Evolutionary conservation across 1,140 invertebrate species (phyloP).

Genomic region (Aphis gossypii): DNA sequence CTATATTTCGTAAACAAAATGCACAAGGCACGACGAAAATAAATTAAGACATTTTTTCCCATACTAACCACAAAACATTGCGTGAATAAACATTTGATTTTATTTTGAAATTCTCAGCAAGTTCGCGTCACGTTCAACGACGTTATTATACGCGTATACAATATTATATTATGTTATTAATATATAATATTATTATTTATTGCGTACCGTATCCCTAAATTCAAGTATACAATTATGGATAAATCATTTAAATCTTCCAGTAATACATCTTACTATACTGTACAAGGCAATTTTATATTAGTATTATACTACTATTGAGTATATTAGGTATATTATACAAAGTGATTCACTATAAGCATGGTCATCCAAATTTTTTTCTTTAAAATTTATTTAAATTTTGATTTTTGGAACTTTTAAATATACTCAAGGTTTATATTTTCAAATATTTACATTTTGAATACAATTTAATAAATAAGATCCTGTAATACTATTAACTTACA

Average conservation of each 20-base stretch:
- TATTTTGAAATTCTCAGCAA: not conserved
- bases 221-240: not conserved
- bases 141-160: not conserved
- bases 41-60: conserved; percentile 15
- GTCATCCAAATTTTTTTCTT: too few relatives aligned
- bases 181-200: not conserved
- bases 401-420: too few relatives aligned
- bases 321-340: not conserved
- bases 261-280: not conserved
- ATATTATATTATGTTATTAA: not conserved
- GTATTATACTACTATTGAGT: not conserved
- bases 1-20: conserved; percentile 7
- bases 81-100: not conserved
- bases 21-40: not conserved
- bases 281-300: not conserved
- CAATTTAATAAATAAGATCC: too few relatives aligned
- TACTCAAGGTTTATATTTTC: too few relatives aligned
- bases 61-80: not conserved
- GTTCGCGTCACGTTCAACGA: not conserved
- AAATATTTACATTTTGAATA: too few relatives aligned
- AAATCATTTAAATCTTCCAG: not conserved
- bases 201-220: not conserved
- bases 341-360: too few relatives aligned
- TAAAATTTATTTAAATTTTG: too few relatives aligned
- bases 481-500: too few relatives aligned